phyloP scores from a whole-genome alignment of 2,797 vertebrate genomes.

The Hozukius guyotensis region DNA sequence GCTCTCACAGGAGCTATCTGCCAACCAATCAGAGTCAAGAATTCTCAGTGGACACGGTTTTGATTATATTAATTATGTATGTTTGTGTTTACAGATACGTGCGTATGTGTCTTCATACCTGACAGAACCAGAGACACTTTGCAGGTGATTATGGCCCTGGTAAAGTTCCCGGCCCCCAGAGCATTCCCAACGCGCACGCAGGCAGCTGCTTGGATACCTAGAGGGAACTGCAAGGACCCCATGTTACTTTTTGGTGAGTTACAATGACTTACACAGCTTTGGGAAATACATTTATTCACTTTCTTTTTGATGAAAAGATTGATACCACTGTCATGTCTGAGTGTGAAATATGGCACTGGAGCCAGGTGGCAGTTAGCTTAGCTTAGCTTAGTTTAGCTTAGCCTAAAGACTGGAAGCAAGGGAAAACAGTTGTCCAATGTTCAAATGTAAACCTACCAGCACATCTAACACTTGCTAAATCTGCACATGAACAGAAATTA shows the following conservation, averaged over 20 bases:
- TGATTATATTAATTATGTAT: background rate
- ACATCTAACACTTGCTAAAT: background rate
- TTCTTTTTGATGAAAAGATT: background rate
- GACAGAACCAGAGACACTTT: slow-evolving; percentile 82
- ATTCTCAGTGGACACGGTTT: background rate
- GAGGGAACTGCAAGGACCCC: slow-evolving; percentile 82
- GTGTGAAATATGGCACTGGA: background rate
- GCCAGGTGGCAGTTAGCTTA: background rate
- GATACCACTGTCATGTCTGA: background rate
- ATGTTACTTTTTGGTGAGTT: background rate
- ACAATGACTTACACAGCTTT: background rate
- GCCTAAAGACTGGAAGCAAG: background rate
- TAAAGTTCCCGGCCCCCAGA: slow-evolving; percentile 87
- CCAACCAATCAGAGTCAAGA: background rate
- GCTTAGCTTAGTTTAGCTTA: background rate
- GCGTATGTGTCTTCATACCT: slow-evolving; percentile 70
- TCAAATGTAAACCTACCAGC: background rate
- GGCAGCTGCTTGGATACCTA: slow-evolving; percentile 86
- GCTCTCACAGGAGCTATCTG: background rate
- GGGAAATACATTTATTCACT: background rate
- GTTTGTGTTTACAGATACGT: background rate
- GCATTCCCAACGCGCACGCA: slow-evolving; percentile 94
- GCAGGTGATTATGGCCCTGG: slow-evolving; percentile 84
- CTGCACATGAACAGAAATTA: background rate
- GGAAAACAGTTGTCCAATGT: background rate